A percentile compares a stretch with the other conserved stretches of the same genome.
Evolutionary conservation across 2,797 vertebrate genomes (phyloP).

Genomic region (Sebastes miniatus): DNA sequence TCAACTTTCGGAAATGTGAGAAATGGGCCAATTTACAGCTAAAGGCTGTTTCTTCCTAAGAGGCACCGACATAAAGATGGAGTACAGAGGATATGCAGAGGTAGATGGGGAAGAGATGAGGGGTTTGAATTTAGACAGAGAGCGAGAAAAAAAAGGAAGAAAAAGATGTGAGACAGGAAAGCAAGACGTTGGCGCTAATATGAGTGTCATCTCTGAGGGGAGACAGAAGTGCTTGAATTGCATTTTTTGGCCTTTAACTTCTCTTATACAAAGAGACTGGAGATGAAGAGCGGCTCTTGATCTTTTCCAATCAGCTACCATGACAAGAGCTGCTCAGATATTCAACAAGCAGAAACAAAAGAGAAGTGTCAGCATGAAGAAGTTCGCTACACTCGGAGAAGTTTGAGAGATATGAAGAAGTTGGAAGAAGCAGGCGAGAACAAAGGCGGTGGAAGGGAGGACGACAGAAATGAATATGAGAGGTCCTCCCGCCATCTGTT

Average conservation of each 20-base stretch:
- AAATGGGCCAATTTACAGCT: constrained; percentile 80
- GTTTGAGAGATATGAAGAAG: constrained; percentile 55
- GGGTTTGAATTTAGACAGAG: constrained; percentile 53
- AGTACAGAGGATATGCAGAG: constrained; percentile 64
- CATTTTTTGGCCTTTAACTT: constrained; percentile 72
- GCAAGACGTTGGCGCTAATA: constrained; percentile 63
- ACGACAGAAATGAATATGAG: constrained; percentile 35
- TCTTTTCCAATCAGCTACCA: constrained; percentile 70
- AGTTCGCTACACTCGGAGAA: constrained; percentile 51
- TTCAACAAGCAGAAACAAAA: constrained; percentile 74
- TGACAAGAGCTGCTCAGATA: constrained; percentile 71
- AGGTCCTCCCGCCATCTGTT: constrained; percentile 64
- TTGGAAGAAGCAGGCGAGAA: constrained; percentile 46
- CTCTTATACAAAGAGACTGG: constrained; percentile 56
- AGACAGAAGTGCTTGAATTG: constrained; percentile 74
- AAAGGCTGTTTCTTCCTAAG: constrained; percentile 73
- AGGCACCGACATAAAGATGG: constrained; percentile 64
- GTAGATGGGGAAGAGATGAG: constrained; percentile 60
- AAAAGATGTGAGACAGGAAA: constrained; percentile 58
- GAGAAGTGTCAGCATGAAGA: constrained; percentile 55
- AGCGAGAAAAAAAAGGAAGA: not conserved
- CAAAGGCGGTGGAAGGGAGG: constrained; percentile 39
- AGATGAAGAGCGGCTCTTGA: constrained; percentile 67
- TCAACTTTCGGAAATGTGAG: constrained; percentile 71
- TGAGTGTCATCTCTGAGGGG: constrained; percentile 62